A percentile compares a stretch with the other conserved stretches of the same genome.
Conservation (phyloP, 2,888 invertebrate genomes). For the Diogma glabrata region DNA sequence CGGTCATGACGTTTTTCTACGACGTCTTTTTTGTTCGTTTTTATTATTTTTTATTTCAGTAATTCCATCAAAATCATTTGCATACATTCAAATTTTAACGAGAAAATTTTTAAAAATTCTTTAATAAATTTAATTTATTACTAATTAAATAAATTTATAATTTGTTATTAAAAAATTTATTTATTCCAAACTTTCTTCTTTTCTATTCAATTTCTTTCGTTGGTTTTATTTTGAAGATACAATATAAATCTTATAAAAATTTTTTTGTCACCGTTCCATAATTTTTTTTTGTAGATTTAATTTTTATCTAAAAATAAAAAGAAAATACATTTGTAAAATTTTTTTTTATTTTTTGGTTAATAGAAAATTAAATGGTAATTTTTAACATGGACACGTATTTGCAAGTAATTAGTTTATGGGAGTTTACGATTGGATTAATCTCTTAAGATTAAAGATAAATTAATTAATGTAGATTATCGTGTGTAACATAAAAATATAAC, state of each 20-base stretch:
- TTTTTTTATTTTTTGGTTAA: too few relatives aligned
- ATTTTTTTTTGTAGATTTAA: conserved; percentile 12
- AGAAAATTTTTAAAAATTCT: background rate
- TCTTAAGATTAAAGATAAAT: too few relatives aligned
- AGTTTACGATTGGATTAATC: too few relatives aligned
- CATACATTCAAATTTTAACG: background rate
- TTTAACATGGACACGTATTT: too few relatives aligned
- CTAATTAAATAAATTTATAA: background rate
- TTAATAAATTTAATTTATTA: background rate
- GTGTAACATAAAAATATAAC: too few relatives aligned
- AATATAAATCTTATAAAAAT: background rate
- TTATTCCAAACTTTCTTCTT: background rate
- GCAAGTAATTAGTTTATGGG: too few relatives aligned
- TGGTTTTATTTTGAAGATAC: background rate
- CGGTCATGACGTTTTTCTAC: conserved; percentile 35
- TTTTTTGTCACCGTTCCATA: conserved; percentile 19
- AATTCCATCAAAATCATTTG: background rate
- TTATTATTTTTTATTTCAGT: background rate
- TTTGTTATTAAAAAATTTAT: background rate
- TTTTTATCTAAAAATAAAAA: conserved; percentile 7
- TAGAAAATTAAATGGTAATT: too few relatives aligned
- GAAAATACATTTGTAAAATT: too few relatives aligned
- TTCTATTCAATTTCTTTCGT: background rate
- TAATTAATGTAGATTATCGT: too few relatives aligned
- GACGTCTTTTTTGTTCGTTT: background rate